Base-by-base conservation (phyloP, 1,140 invertebrate species). In the Piezodorus guildinii region DNA sequence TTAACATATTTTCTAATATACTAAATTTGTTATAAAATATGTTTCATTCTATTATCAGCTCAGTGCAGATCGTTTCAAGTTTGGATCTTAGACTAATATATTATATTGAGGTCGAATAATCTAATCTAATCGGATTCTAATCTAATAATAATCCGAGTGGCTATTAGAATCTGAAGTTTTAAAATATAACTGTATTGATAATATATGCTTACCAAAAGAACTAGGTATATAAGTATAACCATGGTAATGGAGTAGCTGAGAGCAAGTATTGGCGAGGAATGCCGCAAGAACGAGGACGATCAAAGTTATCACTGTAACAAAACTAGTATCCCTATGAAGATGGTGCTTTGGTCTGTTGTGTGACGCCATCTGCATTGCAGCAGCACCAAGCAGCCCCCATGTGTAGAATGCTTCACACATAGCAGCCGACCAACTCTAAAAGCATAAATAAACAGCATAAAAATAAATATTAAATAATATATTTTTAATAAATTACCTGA, bases 371-470 rank as follows among this genome's bases (percentile, higher is more conserved):
- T 77, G 90, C 83, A 88, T 91, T 59, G 87, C 80, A 56, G 89
- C 88, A 3, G 88, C 85, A 0, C 90, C 89, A n/a, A 93, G 76
- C 0, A 94, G 72, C 12, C 89, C 89, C 92, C 91, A 95, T 0
- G 90, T 93, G 23, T 93, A 79, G 72, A 94, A 94, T 1, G 85
- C 84, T 76, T 94, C 91, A 71, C 90, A 84, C 0, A 87, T 85
- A 0, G 92, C 92, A 1, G 90, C 86, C 12, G 88, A 78, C 92
- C 92, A 95, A 66, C 86, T 86, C 82, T 90, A 76, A 74, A 62
- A 12, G 5, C 2, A 10, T 10, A 39, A 10, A 39, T 39, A 12
- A 8, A 39, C 12, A 39, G 3, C 34, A 39, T 1, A 39, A 10
- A 10, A 10, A 12, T 1, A 39, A 5, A 39, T 39, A 10, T 39